These are phyloP conservation scores for Cataglyphis altisquamis DNA, from an alignment of 2,888 invertebrate genomes.

Conservation along the genomic window DNA sequence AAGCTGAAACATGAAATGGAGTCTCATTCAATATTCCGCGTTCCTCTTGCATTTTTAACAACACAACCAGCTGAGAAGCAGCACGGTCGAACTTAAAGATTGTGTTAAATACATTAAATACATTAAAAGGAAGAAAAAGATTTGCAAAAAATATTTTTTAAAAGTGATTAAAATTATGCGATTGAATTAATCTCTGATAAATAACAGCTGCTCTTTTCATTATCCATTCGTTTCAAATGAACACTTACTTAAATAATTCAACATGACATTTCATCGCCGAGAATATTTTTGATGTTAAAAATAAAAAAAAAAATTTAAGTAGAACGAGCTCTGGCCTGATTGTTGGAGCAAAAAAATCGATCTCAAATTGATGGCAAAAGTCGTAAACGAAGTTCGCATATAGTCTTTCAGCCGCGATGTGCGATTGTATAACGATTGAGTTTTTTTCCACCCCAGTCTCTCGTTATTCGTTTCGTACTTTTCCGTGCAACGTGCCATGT, in stretches of 20 bases:
- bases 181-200: not conserved
- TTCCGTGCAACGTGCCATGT: not conserved
- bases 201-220: not conserved
- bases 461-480: conserved; percentile 36
- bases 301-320: not conserved
- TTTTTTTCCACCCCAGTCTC: not conserved
- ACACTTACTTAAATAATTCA: not conserved
- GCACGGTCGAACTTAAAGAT: not conserved
- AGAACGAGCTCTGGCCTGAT: not conserved
- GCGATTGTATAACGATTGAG: conserved; percentile 28
- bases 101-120: not conserved
- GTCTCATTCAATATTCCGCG: conserved; percentile 27
- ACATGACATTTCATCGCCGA: not conserved
- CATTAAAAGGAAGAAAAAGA: not conserved
- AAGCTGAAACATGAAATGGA: conserved; percentile 68
- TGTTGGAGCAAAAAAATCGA: not conserved
- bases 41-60: not conserved
- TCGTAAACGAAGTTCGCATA: not conserved
- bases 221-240: not conserved
- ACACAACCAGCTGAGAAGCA: not conserved
- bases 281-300: not conserved
- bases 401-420: not conserved
- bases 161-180: not conserved
- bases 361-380: not conserved
- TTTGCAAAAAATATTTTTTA: not conserved